Evolutionary conservation across 2,888 invertebrate genomes (phyloP).

Genomic region (Ptycholaimellus sp.): DNA sequence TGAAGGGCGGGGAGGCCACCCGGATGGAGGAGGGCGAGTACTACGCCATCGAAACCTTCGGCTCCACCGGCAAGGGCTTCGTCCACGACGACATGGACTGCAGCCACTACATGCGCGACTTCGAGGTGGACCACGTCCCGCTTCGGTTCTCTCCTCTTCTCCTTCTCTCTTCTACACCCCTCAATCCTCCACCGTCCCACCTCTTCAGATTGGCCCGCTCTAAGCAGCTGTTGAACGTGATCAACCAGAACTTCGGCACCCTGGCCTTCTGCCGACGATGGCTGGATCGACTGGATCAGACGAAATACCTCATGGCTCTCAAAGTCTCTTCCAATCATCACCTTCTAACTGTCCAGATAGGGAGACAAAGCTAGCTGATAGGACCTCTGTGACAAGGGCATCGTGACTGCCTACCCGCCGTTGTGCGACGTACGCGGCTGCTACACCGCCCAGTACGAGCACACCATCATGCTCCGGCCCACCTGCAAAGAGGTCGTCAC

Average conservation of each 20-base stretch:
- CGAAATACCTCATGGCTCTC: slow-evolving; percentile 87
- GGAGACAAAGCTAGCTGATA: not conserved
- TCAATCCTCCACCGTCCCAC: not conserved
- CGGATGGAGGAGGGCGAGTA: slow-evolving; percentile 77
- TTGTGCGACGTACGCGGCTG: slow-evolving; percentile 86
- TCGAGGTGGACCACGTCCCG: slow-evolving; percentile 66
- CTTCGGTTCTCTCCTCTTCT: slow-evolving; percentile 39
- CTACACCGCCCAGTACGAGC: slow-evolving; percentile 97
- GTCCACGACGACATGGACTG: slow-evolving; percentile 98
- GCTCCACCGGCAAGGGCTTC: slow-evolving; percentile 61
- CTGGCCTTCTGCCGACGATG: slow-evolving; percentile 95
- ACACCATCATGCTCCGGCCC: slow-evolving; percentile 82
- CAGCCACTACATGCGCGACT: slow-evolving; percentile 98
- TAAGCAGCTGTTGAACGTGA: slow-evolving; percentile 62
- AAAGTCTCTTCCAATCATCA: slow-evolving; percentile 34
- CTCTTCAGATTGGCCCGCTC: slow-evolving; percentile 53
- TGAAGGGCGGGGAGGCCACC: slow-evolving; percentile 87
- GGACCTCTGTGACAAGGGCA: slow-evolving; percentile 85
- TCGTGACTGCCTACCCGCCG: slow-evolving; percentile 94
- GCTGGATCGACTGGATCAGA: slow-evolving; percentile 85
- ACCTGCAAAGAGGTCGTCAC: slow-evolving; percentile 95
- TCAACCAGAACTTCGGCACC: slow-evolving; percentile 89
- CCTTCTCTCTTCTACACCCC: not conserved
- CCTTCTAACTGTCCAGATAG: not conserved
- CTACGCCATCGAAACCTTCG: slow-evolving; percentile 97